Conservation (phyloP, 2,888 invertebrate genomes). For the Tetanocera ferruginea region DNA sequence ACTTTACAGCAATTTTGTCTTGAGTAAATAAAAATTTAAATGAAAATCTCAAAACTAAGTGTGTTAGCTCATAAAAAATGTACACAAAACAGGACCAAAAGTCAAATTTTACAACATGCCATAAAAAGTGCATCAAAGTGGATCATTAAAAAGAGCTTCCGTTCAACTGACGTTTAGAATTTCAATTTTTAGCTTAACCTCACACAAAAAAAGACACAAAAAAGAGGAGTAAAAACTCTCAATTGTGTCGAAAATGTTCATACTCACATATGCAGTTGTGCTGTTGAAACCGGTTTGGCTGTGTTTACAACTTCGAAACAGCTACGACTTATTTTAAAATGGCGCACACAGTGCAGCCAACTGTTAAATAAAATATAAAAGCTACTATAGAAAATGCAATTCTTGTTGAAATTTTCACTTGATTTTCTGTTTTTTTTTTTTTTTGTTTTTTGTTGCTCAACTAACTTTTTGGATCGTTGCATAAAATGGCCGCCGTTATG, state of each 20-base stretch:
- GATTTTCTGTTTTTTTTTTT: background rate
- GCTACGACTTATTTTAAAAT: background rate
- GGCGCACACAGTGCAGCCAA: background rate
- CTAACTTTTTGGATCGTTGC: constrained; percentile 33
- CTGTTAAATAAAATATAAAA: constrained; percentile 13
- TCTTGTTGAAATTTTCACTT: constrained; percentile 19
- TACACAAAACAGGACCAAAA: too few relatives aligned
- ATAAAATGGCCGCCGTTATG: background rate
- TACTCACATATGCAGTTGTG: too few relatives aligned
- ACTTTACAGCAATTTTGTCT: too few relatives aligned
- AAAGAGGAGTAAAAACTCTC: background rate
- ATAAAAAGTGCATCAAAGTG: background rate
- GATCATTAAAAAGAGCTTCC: background rate
- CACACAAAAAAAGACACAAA: background rate
- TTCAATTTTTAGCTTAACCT: background rate
- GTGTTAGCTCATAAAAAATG: too few relatives aligned
- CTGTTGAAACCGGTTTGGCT: too few relatives aligned
- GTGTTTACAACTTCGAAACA: too few relatives aligned
- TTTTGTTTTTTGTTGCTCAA: constrained; percentile 35
- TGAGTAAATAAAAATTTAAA: too few relatives aligned
- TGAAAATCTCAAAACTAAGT: too few relatives aligned
- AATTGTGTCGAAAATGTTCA: background rate
- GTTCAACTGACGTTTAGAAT: background rate
- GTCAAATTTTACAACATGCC: too few relatives aligned
- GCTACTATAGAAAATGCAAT: background rate